Conservation (phyloP, 2,113 vertebrate genomes). For the Corythornis cristatus region DNA sequence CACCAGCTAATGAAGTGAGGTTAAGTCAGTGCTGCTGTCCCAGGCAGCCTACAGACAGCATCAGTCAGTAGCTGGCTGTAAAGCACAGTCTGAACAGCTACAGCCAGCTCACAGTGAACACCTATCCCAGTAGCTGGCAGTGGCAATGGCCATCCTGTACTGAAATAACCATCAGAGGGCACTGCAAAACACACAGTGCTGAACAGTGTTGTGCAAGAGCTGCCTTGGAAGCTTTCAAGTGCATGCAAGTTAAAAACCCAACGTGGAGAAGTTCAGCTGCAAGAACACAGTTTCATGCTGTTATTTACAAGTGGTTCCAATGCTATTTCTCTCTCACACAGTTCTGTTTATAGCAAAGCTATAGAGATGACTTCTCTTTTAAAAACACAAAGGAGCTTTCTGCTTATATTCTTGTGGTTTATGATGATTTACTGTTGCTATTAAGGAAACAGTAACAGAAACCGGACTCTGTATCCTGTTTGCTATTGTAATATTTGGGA, state of each 20-base stretch:
- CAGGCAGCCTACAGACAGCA: background rate
- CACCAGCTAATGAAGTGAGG: background rate
- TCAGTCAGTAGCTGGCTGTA: background rate
- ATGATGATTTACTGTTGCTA: conserved; percentile 55
- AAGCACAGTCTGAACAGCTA: background rate
- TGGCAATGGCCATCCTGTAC: background rate
- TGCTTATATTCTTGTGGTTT: conserved; percentile 71
- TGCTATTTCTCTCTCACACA: background rate
- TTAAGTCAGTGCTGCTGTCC: accelerated
- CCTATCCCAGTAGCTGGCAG: background rate
- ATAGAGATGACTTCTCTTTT: background rate
- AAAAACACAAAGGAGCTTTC: conserved; percentile 49
- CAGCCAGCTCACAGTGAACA: background rate
- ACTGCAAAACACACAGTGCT: conserved; percentile 52
- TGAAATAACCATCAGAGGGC: conserved; percentile 55
- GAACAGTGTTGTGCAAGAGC: background rate
- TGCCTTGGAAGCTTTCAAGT: background rate
- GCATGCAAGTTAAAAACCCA: background rate
- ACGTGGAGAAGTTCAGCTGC: background rate
- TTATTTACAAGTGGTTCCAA: background rate
- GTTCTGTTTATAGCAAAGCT: conserved; percentile 8
- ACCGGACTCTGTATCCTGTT: conserved; percentile 68
- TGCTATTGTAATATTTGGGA: conserved; percentile 50
- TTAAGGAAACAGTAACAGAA: conserved; percentile 74
- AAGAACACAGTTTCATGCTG: background rate